Percentiles rank a stretch among this genome's conserved stretches.
Evolutionary conservation across 1,140 invertebrate genomes (phyloP).

Genomic region (Diabrotica virgifera): DNA sequence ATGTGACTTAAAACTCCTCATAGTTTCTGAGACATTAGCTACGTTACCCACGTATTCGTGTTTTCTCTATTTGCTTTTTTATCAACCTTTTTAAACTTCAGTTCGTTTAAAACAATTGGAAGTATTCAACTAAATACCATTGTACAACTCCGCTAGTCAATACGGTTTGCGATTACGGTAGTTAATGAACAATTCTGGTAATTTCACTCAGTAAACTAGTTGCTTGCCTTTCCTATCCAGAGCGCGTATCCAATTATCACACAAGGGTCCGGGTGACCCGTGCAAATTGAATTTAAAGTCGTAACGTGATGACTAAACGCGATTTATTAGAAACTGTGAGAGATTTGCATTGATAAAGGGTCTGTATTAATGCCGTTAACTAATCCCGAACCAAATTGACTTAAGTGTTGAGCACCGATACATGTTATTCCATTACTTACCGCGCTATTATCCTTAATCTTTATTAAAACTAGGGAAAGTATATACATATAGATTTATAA

Average conservation of each 20-base stretch:
- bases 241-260: conserved; percentile 2
- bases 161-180: not conserved
- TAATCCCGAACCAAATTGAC: not conserved
- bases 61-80: too few relatives aligned
- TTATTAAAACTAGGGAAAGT: too few relatives aligned
- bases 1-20: too few relatives aligned
- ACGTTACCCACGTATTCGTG: too few relatives aligned
- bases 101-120: too few relatives aligned
- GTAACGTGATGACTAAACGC: not conserved
- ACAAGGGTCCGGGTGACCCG: not conserved
- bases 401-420: not conserved
- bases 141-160: too few relatives aligned
- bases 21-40: too few relatives aligned
- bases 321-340: not conserved
- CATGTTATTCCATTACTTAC: not conserved
- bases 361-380: not conserved
- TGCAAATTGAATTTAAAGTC: not conserved
- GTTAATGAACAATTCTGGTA: not conserved
- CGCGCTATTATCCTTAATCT: too few relatives aligned
- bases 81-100: too few relatives aligned
- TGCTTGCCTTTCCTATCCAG: not conserved
- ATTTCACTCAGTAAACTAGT: not conserved
- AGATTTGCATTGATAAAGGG: not conserved
- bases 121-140: too few relatives aligned
- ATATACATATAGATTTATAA: too few relatives aligned